Evolutionary conservation across 2,888 invertebrate species (phyloP), one percentile per base, ranked within the genome.

Genomic region (Andrena praecox): DNA sequence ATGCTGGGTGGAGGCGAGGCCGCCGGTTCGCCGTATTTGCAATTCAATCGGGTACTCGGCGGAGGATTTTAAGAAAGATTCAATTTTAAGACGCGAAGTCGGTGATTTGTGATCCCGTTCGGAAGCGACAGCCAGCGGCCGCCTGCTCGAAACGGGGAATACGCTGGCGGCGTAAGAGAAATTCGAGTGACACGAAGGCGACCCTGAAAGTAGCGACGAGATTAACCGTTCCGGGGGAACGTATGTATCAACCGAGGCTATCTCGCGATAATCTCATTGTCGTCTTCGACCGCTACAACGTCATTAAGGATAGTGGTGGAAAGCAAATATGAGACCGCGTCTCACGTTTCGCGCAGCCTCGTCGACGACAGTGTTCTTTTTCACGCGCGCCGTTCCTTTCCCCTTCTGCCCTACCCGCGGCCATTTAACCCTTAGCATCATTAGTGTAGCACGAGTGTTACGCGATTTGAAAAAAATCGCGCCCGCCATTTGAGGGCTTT

Each of bases 321-420:
- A 85, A 84, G 84, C 78, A 88, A 82, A 84, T 84, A 87, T 81
- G 88, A 88, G 77, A 87, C 77, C 81, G 70, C 82, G 87, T 88
- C 88, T 88, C 87, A 86, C 72, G 84, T 88, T 87, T 86, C 87
- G 72, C 77, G 69, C 74, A 77, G 72, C 56, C 77, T 79, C 70
- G 74, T 42, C 72, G 80, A 78, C 83, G 83, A 80, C 79, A 71
- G 70, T 59, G 59, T 77, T 62, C 73, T 73, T 76, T 63, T 71
- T 76, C 73, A 68, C 72, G 35, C 35, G 20, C 54, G 7, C n/a
- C 70, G 31, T 31, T 42, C 42, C 42, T 12, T 12, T 1, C 42
- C 42, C 75, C 27, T 52, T 54, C 48, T 31, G 2, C 71, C 5
- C 29, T n/a, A 54, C 48, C 8, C 35, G 16, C 35, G 1, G 35